Evolutionary conservation across 2,113 vertebrate species (phyloP), one percentile per base, ranked within the genome.

Genomic region (Xiphophorus maculatus): DNA sequence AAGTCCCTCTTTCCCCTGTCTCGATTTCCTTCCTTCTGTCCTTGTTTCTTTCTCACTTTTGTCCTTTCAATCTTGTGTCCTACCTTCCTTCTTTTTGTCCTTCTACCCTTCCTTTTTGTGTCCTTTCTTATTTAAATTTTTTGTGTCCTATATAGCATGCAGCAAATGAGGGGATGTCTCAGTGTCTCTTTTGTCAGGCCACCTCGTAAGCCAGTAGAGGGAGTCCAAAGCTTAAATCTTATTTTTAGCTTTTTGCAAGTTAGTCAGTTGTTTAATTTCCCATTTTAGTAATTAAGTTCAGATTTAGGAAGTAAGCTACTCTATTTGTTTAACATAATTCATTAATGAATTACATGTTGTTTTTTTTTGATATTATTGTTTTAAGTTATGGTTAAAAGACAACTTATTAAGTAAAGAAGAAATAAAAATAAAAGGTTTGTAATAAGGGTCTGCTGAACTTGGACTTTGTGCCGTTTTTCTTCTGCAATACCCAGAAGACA

Each of bases 181-280:
- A 4, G 66, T 6, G 14, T 27, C 68, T 27, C 66, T 48, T 67
- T 35, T 30, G 27, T 66, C 69, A 73, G 51, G 69, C 69, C 62
- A 65, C 40, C 40, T 48, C 28, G 37, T 15, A 44, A 84, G 72
- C 89, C 89, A 90, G 88, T 64, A 90, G 90, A 90, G 84, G 86
- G 89, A 87, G 88, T 83, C 65, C 73, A 82, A 84, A 86, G 28
- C 75, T 64, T 68, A 15, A 87, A 66, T 63, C 80, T 63, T 61
- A 40, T 10, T 66, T 70, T 28, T 58, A 17, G 32, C 29, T 63
- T 77, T 61, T 63, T 63, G 61, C 81, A 73, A 85, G 65, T 81
- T 75, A 87, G 63, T 19, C 19, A 27, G 8, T 64, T 74, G n/a
- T 74, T 70, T 70, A 72, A 27, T 65, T 54, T 62, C 35, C 28